Evolutionary conservation across 2,113 vertebrate genomes (phyloP).

Genomic region (Anoplopoma fimbria): DNA sequence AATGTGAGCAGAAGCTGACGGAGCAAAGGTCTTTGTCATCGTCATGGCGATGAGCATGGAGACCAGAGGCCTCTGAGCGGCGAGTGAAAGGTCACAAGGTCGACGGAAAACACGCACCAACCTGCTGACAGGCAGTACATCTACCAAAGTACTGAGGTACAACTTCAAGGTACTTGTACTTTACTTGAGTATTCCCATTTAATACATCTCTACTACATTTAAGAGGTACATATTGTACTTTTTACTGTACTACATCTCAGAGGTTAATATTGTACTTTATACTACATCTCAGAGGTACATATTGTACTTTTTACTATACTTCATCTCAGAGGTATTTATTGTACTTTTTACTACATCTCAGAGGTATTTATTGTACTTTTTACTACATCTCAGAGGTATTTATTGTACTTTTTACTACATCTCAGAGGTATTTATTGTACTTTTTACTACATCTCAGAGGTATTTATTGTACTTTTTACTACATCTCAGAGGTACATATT

Average conservation of each 20-base stretch:
- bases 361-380: neutral
- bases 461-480: neutral
- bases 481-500: neutral
- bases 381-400: neutral
- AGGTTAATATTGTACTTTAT: neutral
- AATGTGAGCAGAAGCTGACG: neutral
- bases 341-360: neutral
- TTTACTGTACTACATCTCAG: neutral
- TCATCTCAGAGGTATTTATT: no score
- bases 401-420: neutral
- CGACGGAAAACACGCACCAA: neutral
- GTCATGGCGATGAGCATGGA: conserved; percentile 6
- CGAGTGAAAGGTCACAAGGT: neutral
- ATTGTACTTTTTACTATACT: neutral
- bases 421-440: neutral
- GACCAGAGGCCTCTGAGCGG: conserved; percentile 4
- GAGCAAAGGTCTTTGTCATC: conserved; percentile 50
- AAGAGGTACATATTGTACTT: neutral
- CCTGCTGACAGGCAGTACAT: neutral
- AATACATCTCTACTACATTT: no score
- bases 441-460: neutral
- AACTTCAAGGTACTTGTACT: no score
- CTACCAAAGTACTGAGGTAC: neutral
- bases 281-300: neutral
- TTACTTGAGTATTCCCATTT: no score